Percentiles rank a stretch among this genome's conserved stretches.
phyloP scores from a whole-genome alignment of 2,888 invertebrate genomes.

The Creontiades dilutus region DNA sequence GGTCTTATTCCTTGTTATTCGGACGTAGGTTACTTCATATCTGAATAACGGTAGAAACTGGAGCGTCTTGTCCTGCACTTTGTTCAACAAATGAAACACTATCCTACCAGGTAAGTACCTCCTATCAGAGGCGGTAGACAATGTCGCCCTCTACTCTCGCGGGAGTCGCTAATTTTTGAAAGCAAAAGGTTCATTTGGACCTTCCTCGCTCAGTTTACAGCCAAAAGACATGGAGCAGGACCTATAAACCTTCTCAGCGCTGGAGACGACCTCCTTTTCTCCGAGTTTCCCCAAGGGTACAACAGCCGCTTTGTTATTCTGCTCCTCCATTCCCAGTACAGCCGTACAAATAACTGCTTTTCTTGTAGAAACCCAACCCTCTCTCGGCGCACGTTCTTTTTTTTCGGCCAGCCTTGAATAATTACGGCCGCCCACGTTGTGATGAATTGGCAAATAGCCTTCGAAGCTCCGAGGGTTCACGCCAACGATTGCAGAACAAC shows the following conservation, averaged over 20 bases:
- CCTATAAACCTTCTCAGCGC: constrained; percentile 35
- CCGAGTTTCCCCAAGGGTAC: constrained; percentile 18
- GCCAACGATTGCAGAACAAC: too few species aligned
- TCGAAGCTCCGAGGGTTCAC: too few species aligned
- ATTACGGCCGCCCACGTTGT: too few species aligned
- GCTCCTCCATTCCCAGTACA: constrained; percentile 6
- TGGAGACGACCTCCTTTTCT: constrained; percentile 26
- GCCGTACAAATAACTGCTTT: constrained; percentile 48
- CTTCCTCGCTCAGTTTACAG: neutral
- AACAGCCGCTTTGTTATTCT: neutral
- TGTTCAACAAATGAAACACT: too few species aligned
- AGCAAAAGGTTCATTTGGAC: constrained; percentile 28
- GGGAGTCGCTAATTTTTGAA: neutral
- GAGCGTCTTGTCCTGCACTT: too few species aligned
- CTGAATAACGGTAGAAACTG: too few species aligned
- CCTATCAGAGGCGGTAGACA: neutral
- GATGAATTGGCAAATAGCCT: neutral
- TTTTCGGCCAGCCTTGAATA: neutral
- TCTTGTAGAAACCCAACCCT: neutral
- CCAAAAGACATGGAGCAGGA: neutral
- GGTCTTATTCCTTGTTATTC: too few species aligned
- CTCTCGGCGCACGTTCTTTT: neutral
- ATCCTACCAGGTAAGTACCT: too few species aligned
- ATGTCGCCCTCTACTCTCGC: neutral
- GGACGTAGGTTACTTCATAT: too few species aligned